Evolutionary conservation across 2,888 invertebrate genomes (phyloP).

Genomic region (Aquatica leii): DNA sequence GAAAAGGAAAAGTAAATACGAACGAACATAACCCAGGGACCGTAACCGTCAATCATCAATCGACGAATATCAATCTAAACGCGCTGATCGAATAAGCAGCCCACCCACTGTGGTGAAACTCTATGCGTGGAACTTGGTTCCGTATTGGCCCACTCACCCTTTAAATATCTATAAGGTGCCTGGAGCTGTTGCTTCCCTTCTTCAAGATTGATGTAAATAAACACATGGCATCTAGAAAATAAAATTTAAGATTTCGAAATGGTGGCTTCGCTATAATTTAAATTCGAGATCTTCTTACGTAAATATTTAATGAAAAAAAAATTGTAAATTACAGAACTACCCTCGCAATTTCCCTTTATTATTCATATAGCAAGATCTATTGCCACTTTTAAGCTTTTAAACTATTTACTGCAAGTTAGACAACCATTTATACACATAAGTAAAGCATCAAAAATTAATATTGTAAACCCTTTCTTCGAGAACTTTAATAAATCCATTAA

Average conservation of each 20-base stretch:
- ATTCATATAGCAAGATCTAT: background rate
- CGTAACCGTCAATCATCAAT: slow-evolving; percentile 41
- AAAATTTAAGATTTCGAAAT: slow-evolving; percentile 13
- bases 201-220: slow-evolving; percentile 17
- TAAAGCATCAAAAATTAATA: no score
- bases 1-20: slow-evolving; percentile 25
- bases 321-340: slow-evolving; percentile 6
- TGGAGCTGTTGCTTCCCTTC: slow-evolving; percentile 31
- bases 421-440: no score
- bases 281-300: slow-evolving; percentile 9
- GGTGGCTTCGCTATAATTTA: slow-evolving; percentile 10
- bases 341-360: slow-evolving; percentile 2
- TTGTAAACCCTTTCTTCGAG: no score
- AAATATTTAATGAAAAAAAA: slow-evolving; percentile 10
- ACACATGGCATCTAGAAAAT: slow-evolving; percentile 11
- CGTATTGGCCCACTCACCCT: slow-evolving; percentile 35
- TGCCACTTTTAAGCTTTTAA: no score
- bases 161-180: slow-evolving; percentile 22
- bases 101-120: slow-evolving; percentile 38
- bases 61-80: slow-evolving; percentile 43
- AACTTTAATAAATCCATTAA: no score
- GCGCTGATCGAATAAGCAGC: slow-evolving; percentile 40
- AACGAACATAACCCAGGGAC: slow-evolving; percentile 23
- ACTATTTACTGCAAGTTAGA: no score
- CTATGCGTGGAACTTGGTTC: slow-evolving; percentile 34